A percentile compares a stretch with the other conserved stretches of the same genome.
phyloP scores from a whole-genome alignment of 2,113 vertebrate genomes.

The Ahaetulla prasina region DNA sequence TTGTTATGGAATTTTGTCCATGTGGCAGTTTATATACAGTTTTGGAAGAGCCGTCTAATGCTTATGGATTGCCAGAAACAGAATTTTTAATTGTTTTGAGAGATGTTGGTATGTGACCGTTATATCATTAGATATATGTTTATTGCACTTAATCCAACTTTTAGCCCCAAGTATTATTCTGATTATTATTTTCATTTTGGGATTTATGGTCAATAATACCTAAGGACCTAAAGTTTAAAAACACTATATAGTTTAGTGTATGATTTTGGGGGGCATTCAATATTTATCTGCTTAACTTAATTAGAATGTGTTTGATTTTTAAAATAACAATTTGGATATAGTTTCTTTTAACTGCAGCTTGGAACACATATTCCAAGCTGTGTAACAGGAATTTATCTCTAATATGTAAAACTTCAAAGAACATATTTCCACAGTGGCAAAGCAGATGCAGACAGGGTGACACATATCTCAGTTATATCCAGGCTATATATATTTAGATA shows the following conservation, averaged over 20 bases:
- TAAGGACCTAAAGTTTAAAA: neutral
- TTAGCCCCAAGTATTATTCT: neutral
- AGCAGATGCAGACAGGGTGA: neutral
- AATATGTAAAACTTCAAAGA: neutral
- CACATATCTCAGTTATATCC: neutral
- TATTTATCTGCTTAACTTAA: neutral
- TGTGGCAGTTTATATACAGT: constrained; percentile 96
- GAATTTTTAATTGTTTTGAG: constrained; percentile 96
- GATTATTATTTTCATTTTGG: neutral
- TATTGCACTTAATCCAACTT: neutral
- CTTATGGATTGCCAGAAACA: constrained; percentile 92
- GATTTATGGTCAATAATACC: neutral
- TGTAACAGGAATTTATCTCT: neutral
- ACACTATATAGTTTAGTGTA: neutral
- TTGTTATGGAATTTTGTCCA: constrained; percentile 98
- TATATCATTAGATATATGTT: neutral
- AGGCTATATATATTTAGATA: neutral
- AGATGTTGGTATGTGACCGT: constrained; percentile 86
- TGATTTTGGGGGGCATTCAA: neutral
- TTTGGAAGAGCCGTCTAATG: constrained; percentile 92
- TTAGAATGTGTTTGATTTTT: neutral
- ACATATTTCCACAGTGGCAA: neutral
- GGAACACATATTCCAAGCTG: neutral
- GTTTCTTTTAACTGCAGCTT: neutral
- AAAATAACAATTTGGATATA: neutral